These are phyloP conservation scores for Priocnemis perturbator DNA, from an alignment of 2,888 invertebrate species.

Conservation along the genomic window DNA sequence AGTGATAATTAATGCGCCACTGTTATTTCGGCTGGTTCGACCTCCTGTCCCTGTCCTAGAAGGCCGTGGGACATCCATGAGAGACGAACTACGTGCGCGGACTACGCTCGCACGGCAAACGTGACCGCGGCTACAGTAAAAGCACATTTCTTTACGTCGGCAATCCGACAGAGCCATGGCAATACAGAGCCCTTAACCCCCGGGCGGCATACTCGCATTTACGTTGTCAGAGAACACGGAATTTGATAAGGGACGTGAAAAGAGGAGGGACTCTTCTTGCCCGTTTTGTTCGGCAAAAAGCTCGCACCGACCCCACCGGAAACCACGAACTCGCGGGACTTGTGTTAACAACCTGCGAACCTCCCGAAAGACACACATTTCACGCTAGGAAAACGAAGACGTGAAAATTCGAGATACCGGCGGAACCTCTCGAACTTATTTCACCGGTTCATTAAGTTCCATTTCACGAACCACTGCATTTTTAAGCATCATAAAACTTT, in stretches of 20 bases:
- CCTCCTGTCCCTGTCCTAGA: conserved; percentile 14
- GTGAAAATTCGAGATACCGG: too few species aligned
- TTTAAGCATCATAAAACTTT: too few species aligned
- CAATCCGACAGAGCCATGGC: conserved; percentile 40
- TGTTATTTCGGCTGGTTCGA: conserved; percentile 49
- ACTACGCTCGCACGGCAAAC: conserved; percentile 27
- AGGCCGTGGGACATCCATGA: conserved; percentile 49
- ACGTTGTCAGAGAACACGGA: conserved; percentile 8
- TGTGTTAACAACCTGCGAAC: conserved; percentile 23
- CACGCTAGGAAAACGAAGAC: not conserved
- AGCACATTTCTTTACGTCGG: conserved; percentile 30
- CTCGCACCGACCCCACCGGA: not conserved
- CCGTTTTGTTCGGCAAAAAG: conserved; percentile 13
- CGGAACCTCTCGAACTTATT: too few species aligned
- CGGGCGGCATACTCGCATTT: conserved; percentile 3
- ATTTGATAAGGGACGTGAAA: conserved; percentile 20
- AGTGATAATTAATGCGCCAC: not conserved
- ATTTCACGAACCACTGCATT: too few species aligned
- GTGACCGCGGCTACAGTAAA: too few species aligned
- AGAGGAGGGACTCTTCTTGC: conserved; percentile 12
- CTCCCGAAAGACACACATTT: conserved; percentile 12
- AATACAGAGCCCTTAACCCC: conserved; percentile 7
- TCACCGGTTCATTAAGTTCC: too few species aligned
- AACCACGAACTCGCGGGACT: not conserved
- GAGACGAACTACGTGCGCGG: conserved; percentile 53